phyloP scores from a whole-genome alignment of 1,140 invertebrate genomes.

The Drosophila miranda region DNA sequence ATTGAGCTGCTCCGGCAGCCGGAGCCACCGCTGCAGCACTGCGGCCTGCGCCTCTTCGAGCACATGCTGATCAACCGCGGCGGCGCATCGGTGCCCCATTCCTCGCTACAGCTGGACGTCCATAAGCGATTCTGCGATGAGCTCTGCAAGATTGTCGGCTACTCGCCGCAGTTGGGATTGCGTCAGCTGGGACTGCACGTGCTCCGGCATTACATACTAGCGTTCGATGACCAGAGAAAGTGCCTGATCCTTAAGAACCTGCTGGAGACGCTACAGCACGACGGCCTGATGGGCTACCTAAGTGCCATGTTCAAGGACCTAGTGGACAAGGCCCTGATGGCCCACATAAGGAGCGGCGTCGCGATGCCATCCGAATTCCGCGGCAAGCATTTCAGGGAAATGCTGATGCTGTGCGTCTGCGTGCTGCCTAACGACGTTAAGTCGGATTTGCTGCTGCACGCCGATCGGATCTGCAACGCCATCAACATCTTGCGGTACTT shows the following conservation, averaged over 20 bases:
- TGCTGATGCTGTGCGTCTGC: conserved; percentile 85
- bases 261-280: conserved; percentile 85
- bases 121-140: conserved; percentile 85
- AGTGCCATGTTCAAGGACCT: conserved; percentile 89
- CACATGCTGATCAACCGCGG: conserved; percentile 83
- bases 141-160: conserved; percentile 87
- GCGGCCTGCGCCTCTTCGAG: conserved; percentile 86
- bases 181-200: conserved; percentile 86
- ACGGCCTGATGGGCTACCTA: conserved; percentile 88
- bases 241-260: conserved; percentile 87
- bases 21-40: conserved; percentile 84
- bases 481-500: conserved; percentile 91
- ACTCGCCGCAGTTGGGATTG: conserved; percentile 84
- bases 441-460: conserved; percentile 89
- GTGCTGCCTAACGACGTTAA: conserved; percentile 86
- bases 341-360: neutral
- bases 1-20: conserved; percentile 84
- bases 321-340: conserved; percentile 83
- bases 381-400: conserved; percentile 84
- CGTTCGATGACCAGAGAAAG: conserved; percentile 87
- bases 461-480: conserved; percentile 88
- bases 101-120: conserved; percentile 84
- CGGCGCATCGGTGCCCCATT: conserved; percentile 79
- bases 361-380: conserved; percentile 78
- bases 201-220: conserved; percentile 85